Percentiles rank a stretch among this genome's conserved stretches.
These are phyloP conservation scores for Gastracanthus pulcherrimus DNA, from an alignment of 2,888 invertebrate species.

Conservation along the genomic window DNA sequence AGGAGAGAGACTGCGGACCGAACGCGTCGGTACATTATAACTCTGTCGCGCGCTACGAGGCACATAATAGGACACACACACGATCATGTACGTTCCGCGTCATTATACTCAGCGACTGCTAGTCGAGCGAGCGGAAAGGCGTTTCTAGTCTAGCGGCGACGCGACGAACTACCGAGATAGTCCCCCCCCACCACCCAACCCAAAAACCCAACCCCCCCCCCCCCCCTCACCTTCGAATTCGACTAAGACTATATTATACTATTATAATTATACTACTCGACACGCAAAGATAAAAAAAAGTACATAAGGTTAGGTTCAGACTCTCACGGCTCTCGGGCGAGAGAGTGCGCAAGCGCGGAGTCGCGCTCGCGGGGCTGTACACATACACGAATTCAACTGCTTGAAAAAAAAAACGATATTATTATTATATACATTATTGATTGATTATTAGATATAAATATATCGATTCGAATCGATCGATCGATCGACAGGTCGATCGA, in stretches of 20 bases:
- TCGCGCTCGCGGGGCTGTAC: neutral
- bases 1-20: constrained; percentile 9
- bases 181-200: neutral
- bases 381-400: constrained; percentile 7
- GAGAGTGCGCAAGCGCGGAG: neutral
- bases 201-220: neutral
- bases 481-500: neutral
- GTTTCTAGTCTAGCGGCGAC: constrained; percentile 6
- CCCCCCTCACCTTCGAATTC: constrained; percentile 1
- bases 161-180: constrained; percentile 29
- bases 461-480: too few species aligned
- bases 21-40: neutral
- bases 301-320: neutral
- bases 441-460: too few species aligned
- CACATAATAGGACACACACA: too few species aligned
- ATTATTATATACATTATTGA: neutral
- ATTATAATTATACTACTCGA: constrained; percentile 7
- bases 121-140: neutral
- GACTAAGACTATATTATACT: constrained; percentile 25
- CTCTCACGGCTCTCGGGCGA: neutral
- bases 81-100: neutral
- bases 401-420: neutral
- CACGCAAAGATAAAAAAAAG: neutral
- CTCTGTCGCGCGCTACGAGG: neutral
- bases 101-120: neutral